These are phyloP conservation scores for Pangasius mekongensis DNA, from an alignment of 2,797 vertebrate genomes.

Conservation along the genomic window DNA sequence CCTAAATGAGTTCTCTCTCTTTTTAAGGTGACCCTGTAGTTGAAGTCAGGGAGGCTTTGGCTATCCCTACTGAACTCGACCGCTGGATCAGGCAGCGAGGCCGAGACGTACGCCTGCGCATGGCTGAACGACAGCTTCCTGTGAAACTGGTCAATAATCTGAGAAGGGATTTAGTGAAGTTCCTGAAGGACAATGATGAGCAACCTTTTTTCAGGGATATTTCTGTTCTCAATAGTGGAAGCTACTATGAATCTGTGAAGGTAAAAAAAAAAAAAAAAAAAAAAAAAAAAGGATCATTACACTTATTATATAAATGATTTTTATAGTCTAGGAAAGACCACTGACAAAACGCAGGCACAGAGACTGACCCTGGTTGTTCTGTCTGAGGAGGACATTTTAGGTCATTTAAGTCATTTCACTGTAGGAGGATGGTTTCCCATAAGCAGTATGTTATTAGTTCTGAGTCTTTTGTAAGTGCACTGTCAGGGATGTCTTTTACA, in stretches of 20 bases:
- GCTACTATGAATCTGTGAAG: slow-evolving; percentile 75
- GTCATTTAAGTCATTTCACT: background rate
- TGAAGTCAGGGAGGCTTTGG: background rate
- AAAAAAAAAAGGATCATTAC: background rate
- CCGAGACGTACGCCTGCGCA: slow-evolving; percentile 59
- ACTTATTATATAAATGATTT: background rate
- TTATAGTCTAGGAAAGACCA: background rate
- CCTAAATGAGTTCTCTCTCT: background rate
- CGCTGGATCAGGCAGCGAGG: slow-evolving; percentile 52
- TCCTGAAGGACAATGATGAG: slow-evolving; percentile 64
- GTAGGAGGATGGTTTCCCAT: background rate
- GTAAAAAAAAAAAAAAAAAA: slow-evolving; percentile 49
- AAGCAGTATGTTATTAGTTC: background rate
- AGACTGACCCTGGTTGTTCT: background rate
- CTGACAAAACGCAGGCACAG: background rate
- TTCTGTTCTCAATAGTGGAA: slow-evolving; percentile 69
- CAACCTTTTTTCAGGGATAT: slow-evolving; percentile 65
- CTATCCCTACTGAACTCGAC: slow-evolving; percentile 46
- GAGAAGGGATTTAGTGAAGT: slow-evolving; percentile 65
- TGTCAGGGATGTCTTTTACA: no score
- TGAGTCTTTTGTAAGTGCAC: background rate
- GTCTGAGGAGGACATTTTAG: background rate
- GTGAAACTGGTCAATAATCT: slow-evolving; percentile 68
- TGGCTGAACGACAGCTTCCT: slow-evolving; percentile 54
- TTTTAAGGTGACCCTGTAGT: slow-evolving; percentile 15